Conservation (phyloP, 2,888 invertebrate genomes). For the Dorcus parallelipipedus region DNA sequence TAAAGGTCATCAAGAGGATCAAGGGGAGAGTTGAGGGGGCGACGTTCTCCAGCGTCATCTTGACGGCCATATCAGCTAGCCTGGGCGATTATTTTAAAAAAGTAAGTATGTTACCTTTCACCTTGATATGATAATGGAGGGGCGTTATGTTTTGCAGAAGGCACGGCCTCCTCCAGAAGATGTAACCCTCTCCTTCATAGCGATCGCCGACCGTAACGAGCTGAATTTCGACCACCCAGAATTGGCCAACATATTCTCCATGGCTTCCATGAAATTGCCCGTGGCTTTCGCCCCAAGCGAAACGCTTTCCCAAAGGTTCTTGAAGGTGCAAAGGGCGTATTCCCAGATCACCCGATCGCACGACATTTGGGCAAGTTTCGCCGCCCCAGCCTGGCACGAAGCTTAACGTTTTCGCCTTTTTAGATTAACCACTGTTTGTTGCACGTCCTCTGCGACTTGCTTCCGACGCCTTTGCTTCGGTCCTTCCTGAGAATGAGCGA, state of each 20-base stretch:
- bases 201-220: background rate
- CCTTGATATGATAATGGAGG: too few relatives aligned
- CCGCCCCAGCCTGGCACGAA: background rate
- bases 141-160: background rate
- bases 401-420: background rate
- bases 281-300: background rate
- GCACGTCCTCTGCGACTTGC: background rate
- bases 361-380: conserved; percentile 1
- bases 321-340: background rate
- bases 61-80: conserved; percentile 3
- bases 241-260: conserved; percentile 1
- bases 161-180: background rate
- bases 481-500: background rate
- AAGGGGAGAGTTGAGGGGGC: background rate
- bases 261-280: background rate
- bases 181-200: conserved; percentile 1
- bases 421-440: conserved; percentile 5
- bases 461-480: background rate
- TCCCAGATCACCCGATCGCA: background rate
- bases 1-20: conserved; percentile 3
- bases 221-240: conserved; percentile 1
- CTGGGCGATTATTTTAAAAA: conserved; percentile 1
- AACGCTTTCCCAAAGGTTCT: background rate
- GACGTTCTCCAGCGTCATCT: conserved; percentile 4
- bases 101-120: background rate